These are phyloP conservation scores for Cynocephalus volans DNA, from an alignment of 2,113 vertebrate species.

Conservation along the genomic window DNA sequence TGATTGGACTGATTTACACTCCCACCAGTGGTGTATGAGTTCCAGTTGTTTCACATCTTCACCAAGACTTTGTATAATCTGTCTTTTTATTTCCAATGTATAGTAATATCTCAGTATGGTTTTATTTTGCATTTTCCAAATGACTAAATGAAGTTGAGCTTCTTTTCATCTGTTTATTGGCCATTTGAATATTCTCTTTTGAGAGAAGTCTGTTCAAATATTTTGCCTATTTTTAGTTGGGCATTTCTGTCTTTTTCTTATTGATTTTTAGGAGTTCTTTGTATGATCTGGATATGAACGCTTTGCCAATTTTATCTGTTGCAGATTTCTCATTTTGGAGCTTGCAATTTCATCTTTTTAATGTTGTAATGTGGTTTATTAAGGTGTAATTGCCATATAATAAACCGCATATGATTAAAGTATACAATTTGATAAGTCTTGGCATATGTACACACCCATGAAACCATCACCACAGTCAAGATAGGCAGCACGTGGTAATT, in stretches of 20 bases:
- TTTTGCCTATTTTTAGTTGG: conserved; percentile 11
- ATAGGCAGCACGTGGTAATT: neutral
- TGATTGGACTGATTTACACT: neutral
- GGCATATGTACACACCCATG: neutral
- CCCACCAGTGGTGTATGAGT: neutral
- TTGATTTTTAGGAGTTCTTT: neutral
- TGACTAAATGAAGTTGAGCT: neutral
- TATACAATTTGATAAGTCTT: neutral
- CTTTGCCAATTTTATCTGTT: neutral
- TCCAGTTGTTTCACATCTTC: conserved; percentile 9
- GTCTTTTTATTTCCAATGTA: neutral
- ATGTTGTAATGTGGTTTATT: neutral
- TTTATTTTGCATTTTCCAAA: conserved; percentile 19
- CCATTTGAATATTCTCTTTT: conserved; percentile 16
- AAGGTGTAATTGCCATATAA: neutral
- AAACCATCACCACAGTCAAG: neutral
- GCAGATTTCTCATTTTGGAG: neutral
- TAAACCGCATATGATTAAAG: conserved; percentile 13
- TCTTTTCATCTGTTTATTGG: conserved; percentile 24
- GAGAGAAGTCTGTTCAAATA: conserved; percentile 45
- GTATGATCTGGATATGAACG: neutral
- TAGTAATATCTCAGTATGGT: neutral
- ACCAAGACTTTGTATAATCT: neutral
- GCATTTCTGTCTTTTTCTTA: neutral
- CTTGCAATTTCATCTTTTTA: neutral